These are phyloP conservation scores for Acinonyx jubatus DNA, from an alignment of 2,113 vertebrate genomes.

Conservation along the genomic window DNA sequence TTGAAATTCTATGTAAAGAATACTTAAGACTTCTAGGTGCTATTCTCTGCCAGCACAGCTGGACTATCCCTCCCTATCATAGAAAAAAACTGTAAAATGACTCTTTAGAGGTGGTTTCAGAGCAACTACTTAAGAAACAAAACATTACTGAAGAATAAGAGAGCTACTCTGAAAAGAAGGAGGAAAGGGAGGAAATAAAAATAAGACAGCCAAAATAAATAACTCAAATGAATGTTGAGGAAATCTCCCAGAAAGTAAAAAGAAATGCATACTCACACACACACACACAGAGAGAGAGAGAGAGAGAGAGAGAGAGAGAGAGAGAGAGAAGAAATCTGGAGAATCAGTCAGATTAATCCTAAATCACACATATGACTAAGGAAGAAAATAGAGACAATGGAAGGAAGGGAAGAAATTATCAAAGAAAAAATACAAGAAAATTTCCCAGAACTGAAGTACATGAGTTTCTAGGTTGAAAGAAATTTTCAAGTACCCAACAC, in stretches of 20 bases:
- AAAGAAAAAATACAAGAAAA: slow-evolving; percentile 8
- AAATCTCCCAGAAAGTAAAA: background rate
- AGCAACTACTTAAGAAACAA: background rate
- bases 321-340: background rate
- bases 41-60: background rate
- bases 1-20: background rate
- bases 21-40: background rate
- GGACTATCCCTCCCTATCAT: background rate
- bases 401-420: background rate
- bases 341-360: background rate
- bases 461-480: background rate
- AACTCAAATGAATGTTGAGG: background rate
- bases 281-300: background rate
- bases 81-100: background rate
- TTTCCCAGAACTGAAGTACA: background rate
- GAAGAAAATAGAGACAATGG: background rate
- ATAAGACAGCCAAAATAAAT: background rate
- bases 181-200: background rate
- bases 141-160: background rate
- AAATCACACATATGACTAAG: background rate
- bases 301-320: too few species aligned
- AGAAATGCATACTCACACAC: background rate
- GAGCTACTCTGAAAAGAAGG: background rate
- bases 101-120: background rate
- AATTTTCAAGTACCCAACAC: background rate